A percentile compares a stretch with the other conserved stretches of the same genome.
phyloP scores from a whole-genome alignment of 2,113 vertebrate species.

The Myrmecobius fasciatus region DNA sequence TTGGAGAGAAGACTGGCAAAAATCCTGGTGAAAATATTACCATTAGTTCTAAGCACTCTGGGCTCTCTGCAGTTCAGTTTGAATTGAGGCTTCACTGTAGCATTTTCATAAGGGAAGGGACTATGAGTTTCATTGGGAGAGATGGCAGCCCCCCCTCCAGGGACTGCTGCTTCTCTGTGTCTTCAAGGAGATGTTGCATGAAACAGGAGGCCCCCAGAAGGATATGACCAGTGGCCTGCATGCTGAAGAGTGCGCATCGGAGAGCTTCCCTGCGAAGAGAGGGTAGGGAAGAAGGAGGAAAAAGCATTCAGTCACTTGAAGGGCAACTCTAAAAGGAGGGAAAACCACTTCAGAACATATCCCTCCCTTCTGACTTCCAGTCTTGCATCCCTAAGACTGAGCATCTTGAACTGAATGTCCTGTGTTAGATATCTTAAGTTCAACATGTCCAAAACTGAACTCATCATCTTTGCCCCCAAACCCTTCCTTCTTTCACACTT shows the following conservation, averaged over 20 bases:
- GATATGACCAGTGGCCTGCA: conserved; percentile 94
- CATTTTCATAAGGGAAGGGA: conserved; percentile 68
- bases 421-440: not conserved
- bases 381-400: not conserved
- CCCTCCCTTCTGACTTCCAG: not conserved
- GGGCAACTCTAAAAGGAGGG: not conserved
- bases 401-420: not conserved
- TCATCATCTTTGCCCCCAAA: not conserved
- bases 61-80: not conserved
- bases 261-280: conserved; percentile 88
- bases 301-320: not conserved
- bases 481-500: not conserved
- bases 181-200: conserved; percentile 93
- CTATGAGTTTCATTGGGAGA: conserved; percentile 39
- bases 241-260: conserved; percentile 92
- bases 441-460: not conserved
- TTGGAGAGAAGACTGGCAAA: not conserved
- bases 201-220: conserved; percentile 94
- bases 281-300: not conserved
- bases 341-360: not conserved
- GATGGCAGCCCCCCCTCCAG: conserved; percentile 45
- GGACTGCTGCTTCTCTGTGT: conserved; percentile 83
- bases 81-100: conserved; percentile 72
- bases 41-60: not conserved
- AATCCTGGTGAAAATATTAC: not conserved